Base-by-base conservation (phyloP, 2,888 invertebrate species). In the Phyllotreta cruciferae region DNA sequence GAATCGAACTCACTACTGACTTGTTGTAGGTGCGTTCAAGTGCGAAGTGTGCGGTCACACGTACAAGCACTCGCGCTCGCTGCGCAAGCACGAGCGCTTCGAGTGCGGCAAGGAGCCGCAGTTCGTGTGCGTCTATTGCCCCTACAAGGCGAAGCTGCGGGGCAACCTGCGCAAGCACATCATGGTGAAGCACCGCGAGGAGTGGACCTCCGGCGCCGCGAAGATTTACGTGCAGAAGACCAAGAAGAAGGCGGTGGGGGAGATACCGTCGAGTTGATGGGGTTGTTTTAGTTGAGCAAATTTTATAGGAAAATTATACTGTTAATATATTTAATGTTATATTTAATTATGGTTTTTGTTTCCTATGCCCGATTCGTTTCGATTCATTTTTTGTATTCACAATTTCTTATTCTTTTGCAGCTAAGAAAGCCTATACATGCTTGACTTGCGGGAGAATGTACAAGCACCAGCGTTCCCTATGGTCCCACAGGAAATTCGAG, bases 41-140 rank as follows among this genome's bases (percentile, higher is more conserved):
- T 78, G 78, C 60, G 63, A 67, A 39, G 72, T 66, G 37, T 78
- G 78, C 60, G 66, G 69, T 24, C 77, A 73, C 66, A 67, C 68
- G n/a, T 78, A 77, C 60, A 74, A 71, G 57, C 70, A 73, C 57
- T 66, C 67, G 10, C 64, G 64, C 49, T 69, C 66, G 0, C 55
- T 72, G 9, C 55, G 62, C 38, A 65, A 70, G 49, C 74, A 75
- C 62, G 64, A 63, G 9, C 56, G 66, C 35, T 72, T 70, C 41
- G 71, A 72, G 42, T 74, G 74, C 45, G 65, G 70, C 41, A 71
- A 72, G 41, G 71, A 70, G 42, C 71, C 73, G 0, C 67, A 70
- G 41, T 68, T 69, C 38, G 45, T 56, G 8, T 68, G 67, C 49
- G 57, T 61, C 6, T 65, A 66, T 44, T 70, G 70, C 39, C 57